Base-by-base conservation (phyloP, 2,113 vertebrate species). In the Dasyornis broadbenti region DNA sequence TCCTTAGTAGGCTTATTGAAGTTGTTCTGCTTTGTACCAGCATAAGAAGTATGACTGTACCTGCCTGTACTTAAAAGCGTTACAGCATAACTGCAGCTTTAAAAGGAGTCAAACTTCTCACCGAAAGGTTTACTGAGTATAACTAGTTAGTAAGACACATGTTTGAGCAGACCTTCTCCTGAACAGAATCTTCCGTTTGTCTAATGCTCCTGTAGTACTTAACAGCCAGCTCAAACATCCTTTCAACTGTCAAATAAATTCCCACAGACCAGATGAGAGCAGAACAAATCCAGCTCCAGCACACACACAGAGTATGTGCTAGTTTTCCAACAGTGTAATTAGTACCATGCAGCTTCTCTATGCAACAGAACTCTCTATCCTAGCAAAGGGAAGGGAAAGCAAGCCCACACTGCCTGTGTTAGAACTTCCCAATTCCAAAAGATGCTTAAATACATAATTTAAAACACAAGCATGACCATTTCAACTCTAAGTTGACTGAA, bases 261-360 rank as follows among this genome's bases (percentile, higher is more conserved):
- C 85, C 85, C 94, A 86, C 87, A 76, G 73, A 71, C 84, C 84
- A 91, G 82, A 75, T 64, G 82, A 95, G 78, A 64, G 82, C 73
- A 94, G 95, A 86, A 76, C 68, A 90, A 92, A 72, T 24, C 8
- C 5, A 57, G 90, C 70, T 88, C 68, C 88, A 77, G 82, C 85
- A 45, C 54, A 50, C 39, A 70, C 60, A 56, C 24, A 21, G 9
- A 79, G 15, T 28, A 11, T 50, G 72, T 60, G 83, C 77, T 50
- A 7, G 72, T 69, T 81, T 77, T 68, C 61, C 65, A 84, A 3
- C 57, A 40, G 72, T 33, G 1, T 82, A 78, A 90, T 93, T 66
- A 42, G 59, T 72, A 80, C 78, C 91, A 71, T 44, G 64, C 89
- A 84, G 65, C 80, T 87, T 52, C 81, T 69, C 65, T 27, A 0